phyloP scores from a whole-genome alignment of 2,113 vertebrate genomes.

The Forbesichthys papilliferus region DNA sequence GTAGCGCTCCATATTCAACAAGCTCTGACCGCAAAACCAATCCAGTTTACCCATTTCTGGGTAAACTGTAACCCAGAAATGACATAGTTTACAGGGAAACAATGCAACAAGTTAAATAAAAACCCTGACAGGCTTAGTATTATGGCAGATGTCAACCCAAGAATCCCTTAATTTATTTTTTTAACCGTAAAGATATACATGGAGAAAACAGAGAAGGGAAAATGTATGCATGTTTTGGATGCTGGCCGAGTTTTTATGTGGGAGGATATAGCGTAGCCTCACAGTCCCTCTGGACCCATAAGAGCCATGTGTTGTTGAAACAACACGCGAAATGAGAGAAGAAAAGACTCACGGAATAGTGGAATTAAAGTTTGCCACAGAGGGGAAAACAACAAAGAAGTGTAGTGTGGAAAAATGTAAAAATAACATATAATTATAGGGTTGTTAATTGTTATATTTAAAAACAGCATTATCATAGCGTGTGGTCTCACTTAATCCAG shows the following conservation, averaged over 20 bases:
- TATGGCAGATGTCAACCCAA: conserved; percentile 46
- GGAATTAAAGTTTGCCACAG: conserved; percentile 24
- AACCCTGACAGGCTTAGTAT: conserved; percentile 6
- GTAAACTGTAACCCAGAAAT: conserved; percentile 47
- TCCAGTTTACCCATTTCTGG: conserved; percentile 34
- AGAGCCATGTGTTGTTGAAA: conserved; percentile 62
- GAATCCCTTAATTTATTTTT: conserved; percentile 32
- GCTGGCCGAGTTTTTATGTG: conserved; percentile 66
- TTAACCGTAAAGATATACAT: conserved; percentile 64
- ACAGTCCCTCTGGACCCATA: conserved; percentile 55
- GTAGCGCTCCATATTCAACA: conserved; percentile 35
- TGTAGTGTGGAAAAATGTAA: background rate
- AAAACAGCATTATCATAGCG: background rate
- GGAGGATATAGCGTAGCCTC: conserved; percentile 63
- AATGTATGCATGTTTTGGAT: conserved; percentile 55
- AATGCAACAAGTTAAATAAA: conserved; percentile 62
- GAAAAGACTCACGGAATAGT: conserved; percentile 12
- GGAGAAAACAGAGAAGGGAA: conserved; percentile 36
- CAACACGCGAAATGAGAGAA: conserved; percentile 45
- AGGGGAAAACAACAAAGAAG: background rate
- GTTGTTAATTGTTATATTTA: background rate
- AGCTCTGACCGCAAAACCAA: conserved; percentile 61
- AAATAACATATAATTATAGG: background rate
- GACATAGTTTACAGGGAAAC: conserved; percentile 55
- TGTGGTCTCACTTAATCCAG: background rate